Base-by-base conservation (phyloP, 2,113 vertebrate species). In the Vanacampus margaritifer region DNA sequence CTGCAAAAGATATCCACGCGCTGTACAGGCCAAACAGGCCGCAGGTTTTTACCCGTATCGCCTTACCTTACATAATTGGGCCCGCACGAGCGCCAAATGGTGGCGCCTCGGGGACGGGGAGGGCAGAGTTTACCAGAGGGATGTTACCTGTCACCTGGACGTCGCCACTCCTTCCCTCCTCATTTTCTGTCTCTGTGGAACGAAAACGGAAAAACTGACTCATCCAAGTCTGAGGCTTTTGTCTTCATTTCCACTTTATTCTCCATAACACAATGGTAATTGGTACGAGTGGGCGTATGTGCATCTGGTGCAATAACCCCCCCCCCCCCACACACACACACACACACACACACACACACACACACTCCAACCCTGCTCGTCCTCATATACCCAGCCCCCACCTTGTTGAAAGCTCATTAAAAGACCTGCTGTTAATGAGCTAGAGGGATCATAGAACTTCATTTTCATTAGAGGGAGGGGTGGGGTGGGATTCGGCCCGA, bases 341-440 rank as follows among this genome's bases (percentile, higher is more conserved):
- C n/a, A n/a, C n/a, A n/a, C n/a, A n/a, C n/a, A n/a, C n/a, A n/a
- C n/a, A n/a, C n/a, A n/a, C n/a, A n/a, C n/a, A n/a, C n/a, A n/a
- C n/a, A n/a, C n/a, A 64, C 10, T 16, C 58, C 59, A 51, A 72
- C 53, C 70, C 69, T 54, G 50, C 76, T 71, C 67, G 71, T 64
- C 66, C 83, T 83, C 84, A 79, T 79, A 73, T 73, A 73, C 83
- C 85, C 85, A 87, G 74, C 89, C 91, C 89, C 89, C 87, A 78
- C 86, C 88, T 80, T 86, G 84, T 82, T 89, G 90, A 90, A 92
- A 89, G 85, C 89, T 92, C 91, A 93, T 93, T 93, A 93, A 91
- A 87, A 89, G 84, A 86, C 90, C 88, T 89, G 79, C 90, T 91
- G 90, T 92, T 93, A 92, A 92, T 92, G 89, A 92, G 89, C 90